Evolutionary conservation across 2,113 vertebrate species (phyloP).

Genomic region (Catharus fuscescens): DNA sequence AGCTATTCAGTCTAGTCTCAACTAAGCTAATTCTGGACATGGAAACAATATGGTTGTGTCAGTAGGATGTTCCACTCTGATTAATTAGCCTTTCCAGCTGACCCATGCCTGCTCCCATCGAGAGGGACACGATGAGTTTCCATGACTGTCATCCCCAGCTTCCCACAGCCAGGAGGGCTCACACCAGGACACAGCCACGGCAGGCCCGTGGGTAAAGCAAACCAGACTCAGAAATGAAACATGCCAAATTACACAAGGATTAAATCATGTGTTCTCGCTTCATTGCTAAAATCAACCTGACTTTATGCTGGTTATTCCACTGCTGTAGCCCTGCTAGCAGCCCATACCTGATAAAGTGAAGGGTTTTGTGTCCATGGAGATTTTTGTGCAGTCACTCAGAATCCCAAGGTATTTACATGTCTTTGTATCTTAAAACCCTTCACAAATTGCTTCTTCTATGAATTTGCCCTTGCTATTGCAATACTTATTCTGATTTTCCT

Average conservation of each 20-base stretch:
- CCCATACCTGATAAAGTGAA: neutral
- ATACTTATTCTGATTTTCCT: neutral
- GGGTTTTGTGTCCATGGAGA: neutral
- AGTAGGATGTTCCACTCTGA: neutral
- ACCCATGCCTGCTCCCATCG: neutral
- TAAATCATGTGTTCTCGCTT: neutral
- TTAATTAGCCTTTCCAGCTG: neutral
- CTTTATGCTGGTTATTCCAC: neutral
- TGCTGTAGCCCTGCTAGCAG: neutral
- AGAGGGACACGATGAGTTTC: neutral
- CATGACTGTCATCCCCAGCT: slow-evolving; percentile 15
- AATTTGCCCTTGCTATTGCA: neutral
- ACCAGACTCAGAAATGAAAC: neutral
- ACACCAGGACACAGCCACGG: neutral
- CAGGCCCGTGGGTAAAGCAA: neutral
- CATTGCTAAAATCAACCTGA: neutral
- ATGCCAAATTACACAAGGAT: neutral
- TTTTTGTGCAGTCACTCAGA: neutral
- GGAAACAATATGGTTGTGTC: slow-evolving; percentile 12
- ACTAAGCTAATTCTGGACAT: slow-evolving; percentile 46
- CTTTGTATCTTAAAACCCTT: neutral
- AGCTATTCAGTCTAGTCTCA: slow-evolving; percentile 9
- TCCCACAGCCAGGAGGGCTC: neutral
- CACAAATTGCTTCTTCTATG: neutral
- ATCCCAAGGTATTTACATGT: neutral